Percentiles rank a stretch among this genome's conserved stretches.
Evolutionary conservation across 2,888 invertebrate species (phyloP).

Genomic region (Ceramica pisi): DNA sequence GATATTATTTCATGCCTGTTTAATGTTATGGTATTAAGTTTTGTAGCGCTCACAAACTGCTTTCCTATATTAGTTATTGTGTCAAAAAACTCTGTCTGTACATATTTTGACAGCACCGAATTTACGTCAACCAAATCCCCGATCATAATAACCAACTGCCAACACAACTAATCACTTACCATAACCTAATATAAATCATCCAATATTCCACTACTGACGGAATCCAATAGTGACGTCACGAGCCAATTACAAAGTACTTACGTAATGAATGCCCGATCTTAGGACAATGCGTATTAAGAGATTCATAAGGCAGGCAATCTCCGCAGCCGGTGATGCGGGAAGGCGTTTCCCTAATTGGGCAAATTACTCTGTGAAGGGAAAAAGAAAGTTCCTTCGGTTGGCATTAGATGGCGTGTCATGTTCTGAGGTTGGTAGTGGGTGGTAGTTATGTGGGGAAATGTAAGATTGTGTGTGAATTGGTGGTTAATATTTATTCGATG

Average conservation of each 20-base stretch:
- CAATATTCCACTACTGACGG: constrained; percentile 25
- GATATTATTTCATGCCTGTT: background rate
- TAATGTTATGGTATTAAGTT: background rate
- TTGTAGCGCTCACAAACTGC: too few relatives aligned
- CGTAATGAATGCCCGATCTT: constrained; percentile 56
- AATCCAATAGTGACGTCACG: constrained; percentile 53
- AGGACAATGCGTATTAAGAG: constrained; percentile 65
- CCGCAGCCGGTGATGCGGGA: constrained; percentile 79
- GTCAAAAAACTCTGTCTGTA: background rate
- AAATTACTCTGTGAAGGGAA: constrained; percentile 81
- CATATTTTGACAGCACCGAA: background rate
- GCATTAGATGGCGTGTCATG: constrained; percentile 54
- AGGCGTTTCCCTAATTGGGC: constrained; percentile 84
- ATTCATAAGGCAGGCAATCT: constrained; percentile 77
- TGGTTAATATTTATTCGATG: background rate
- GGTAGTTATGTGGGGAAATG: constrained; percentile 1
- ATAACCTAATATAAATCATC: constrained; percentile 34
- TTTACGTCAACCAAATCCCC: background rate
- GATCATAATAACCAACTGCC: background rate
- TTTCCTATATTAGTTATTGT: background rate
- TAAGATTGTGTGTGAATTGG: background rate
- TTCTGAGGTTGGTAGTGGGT: constrained; percentile 5
- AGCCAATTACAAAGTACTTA: constrained; percentile 57
- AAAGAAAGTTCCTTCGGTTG: constrained; percentile 65
- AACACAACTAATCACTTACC: constrained; percentile 10